Conservation (phyloP, 2,888 invertebrate genomes). For the Chrysolina oricalcia region DNA sequence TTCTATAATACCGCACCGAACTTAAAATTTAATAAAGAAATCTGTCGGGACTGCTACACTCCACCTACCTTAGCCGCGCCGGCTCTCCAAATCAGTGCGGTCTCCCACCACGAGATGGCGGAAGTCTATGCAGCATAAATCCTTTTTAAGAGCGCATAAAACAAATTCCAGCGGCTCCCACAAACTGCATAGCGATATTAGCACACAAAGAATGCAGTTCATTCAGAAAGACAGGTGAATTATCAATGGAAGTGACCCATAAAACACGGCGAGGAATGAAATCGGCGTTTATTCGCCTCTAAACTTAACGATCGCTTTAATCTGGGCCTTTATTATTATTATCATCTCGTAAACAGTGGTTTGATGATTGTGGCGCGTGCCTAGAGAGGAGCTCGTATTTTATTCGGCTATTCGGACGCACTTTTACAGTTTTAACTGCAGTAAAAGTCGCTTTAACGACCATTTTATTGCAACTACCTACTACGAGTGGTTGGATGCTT, state of each 20-base stretch:
- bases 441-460: slow-evolving; percentile 72
- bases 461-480: slow-evolving; percentile 72
- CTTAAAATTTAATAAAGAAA: slow-evolving; percentile 34
- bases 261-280: slow-evolving; percentile 70
- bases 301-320: slow-evolving; percentile 71
- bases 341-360: slow-evolving; percentile 69
- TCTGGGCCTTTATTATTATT: slow-evolving; percentile 71
- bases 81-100: slow-evolving; percentile 59
- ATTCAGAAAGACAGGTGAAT: slow-evolving; percentile 63
- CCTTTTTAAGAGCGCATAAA: slow-evolving; percentile 10
- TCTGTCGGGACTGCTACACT: slow-evolving; percentile 42
- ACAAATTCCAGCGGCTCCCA: neutral
- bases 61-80: slow-evolving; percentile 60
- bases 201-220: slow-evolving; percentile 52
- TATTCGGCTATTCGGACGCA: slow-evolving; percentile 70
- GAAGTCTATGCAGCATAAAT: slow-evolving; percentile 24
- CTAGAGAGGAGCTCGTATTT: slow-evolving; percentile 69
- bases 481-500: slow-evolving; percentile 62
- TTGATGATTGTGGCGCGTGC: slow-evolving; percentile 69
- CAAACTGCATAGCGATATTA: slow-evolving; percentile 48
- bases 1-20: neutral
- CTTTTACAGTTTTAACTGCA: slow-evolving; percentile 72
- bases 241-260: slow-evolving; percentile 67
- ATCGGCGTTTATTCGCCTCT: slow-evolving; percentile 70
- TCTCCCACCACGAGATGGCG: slow-evolving; percentile 66